Base-by-base conservation (phyloP, 2,113 vertebrate species). In the Australoheros scitulus region DNA sequence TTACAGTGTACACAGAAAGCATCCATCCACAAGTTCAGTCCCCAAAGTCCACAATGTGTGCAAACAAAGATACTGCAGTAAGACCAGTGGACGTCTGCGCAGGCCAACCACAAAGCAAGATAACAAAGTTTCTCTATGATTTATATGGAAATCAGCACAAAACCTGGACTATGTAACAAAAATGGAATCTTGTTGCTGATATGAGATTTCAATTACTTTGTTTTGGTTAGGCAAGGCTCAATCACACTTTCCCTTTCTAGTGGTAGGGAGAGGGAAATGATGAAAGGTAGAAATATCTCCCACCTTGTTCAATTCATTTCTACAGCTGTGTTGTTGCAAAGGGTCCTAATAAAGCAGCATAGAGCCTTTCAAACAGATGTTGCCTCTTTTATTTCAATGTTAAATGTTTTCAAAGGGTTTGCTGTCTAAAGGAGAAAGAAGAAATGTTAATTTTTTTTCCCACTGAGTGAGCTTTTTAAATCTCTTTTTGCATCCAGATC, bases 81-180 rank as follows among this genome's bases (percentile, higher is more conserved):
- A 34, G 72, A 79, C 36, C 38, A 43, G 52, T 11, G 3, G 58
- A 60, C 13, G 1, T 10, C 15, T 29, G 18, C 18, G n/a, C 18
- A 47, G 80, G 64, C 29, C 29, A 82, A 13, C 43, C 3, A 10
- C 65, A 52, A 72, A n/a, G 65, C 65, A 72, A 70, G 77, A 82
- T 70, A 88, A 75, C 79, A 77, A 80, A 80, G 63, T 75, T 64
- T 58, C 61, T 64, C 3, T 38, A 9, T 60, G 80, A 93, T 92
- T 92, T 85, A 92, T 93, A 94, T 95, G 91, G 90, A 94, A 93
- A 95, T 94, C 70, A 88, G 81, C 26, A 43, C 34, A 59, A 59
- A 61, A 56, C 70, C 61, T 78, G 4, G 72, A 84, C 70, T 76
- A 87, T 83, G 77, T 61, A 63, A 65, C 76, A 68, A 91, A 88